Percentiles rank a stretch among this genome's conserved stretches.
phyloP scores from a whole-genome alignment of 1,140 invertebrate species.

The Periplaneta americana region DNA sequence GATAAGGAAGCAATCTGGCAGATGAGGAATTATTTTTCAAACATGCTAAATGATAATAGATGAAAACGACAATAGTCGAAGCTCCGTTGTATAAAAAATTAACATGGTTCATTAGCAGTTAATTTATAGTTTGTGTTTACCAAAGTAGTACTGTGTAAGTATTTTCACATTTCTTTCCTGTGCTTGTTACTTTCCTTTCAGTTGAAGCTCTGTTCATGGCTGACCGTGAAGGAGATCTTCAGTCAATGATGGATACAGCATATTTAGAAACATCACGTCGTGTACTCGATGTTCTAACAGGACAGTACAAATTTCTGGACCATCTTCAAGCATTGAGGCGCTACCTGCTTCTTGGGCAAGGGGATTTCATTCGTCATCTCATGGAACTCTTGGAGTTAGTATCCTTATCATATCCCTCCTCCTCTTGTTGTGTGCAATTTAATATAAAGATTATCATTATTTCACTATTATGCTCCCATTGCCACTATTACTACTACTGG shows the following conservation, averaged over 20 bases:
- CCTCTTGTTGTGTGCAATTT: too few species aligned
- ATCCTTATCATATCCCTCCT: too few species aligned
- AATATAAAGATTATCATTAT: too few species aligned
- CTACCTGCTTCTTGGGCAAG: conserved; percentile 90
- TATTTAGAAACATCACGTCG: conserved; percentile 82
- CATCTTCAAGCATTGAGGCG: conserved; percentile 86
- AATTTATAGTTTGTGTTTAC: too few species aligned
- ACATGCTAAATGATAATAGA: too few species aligned
- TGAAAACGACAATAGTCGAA: too few species aligned
- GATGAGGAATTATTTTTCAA: too few species aligned
- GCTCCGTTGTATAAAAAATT: too few species aligned
- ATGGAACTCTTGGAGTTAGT: conserved; percentile 83
- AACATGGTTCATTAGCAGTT: too few species aligned
- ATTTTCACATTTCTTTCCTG: conserved; percentile 3
- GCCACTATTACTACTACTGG: too few species aligned
- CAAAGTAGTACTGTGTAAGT: conserved; percentile 32
- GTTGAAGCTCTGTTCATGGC: conserved; percentile 63
- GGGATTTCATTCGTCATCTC: conserved; percentile 90
- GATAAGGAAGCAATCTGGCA: too few species aligned
- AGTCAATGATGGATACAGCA: conserved; percentile 72
- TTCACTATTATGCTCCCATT: too few species aligned
- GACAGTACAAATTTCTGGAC: conserved; percentile 83
- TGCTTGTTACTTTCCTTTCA: conserved; percentile 27
- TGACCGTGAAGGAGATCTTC: conserved; percentile 66
- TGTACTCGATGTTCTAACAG: conserved; percentile 78